Evolutionary conservation across 1,140 invertebrate species (phyloP).

Genomic region (Papilio xuthus): DNA sequence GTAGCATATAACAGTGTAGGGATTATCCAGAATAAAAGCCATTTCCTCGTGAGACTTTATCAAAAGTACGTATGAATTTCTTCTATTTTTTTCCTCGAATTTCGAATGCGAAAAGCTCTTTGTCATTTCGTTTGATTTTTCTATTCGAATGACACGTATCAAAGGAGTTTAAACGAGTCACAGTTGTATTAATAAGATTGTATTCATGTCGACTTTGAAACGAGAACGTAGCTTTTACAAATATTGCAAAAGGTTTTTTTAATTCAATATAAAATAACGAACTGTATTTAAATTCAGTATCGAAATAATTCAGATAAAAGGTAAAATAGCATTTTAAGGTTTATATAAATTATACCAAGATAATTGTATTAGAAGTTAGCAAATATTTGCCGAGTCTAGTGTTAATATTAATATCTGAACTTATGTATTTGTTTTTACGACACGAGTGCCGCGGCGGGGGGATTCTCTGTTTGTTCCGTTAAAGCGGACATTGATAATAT

Average conservation of each 20-base stretch:
- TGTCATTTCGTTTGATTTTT: not conserved
- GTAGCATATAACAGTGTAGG: not conserved
- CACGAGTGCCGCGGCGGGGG: not conserved
- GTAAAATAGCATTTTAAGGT: not conserved
- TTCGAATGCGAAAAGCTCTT: not conserved
- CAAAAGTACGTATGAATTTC: not conserved
- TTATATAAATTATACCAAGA: not conserved
- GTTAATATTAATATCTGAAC: no score
- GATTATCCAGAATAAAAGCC: not conserved
- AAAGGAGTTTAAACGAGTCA: slow-evolving; percentile 13
- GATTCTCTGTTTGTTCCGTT: not conserved
- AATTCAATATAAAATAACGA: not conserved
- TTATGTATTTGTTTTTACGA: not conserved
- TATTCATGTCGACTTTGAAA: not conserved
- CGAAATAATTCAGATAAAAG: not conserved
- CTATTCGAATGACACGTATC: not conserved
- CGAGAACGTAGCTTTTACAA: not conserved
- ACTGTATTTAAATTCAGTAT: not conserved
- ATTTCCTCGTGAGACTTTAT: not conserved
- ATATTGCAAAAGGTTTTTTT: slow-evolving; percentile 3
- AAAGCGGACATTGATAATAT: not conserved
- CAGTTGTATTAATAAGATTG: not conserved
- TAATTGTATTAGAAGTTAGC: no score
- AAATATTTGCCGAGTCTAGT: no score
- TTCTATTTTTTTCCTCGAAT: not conserved